Evolutionary conservation across 2,797 vertebrate genomes (phyloP), one percentile per base, ranked within the genome.

Genomic region (Halcyon smyrnensis): DNA sequence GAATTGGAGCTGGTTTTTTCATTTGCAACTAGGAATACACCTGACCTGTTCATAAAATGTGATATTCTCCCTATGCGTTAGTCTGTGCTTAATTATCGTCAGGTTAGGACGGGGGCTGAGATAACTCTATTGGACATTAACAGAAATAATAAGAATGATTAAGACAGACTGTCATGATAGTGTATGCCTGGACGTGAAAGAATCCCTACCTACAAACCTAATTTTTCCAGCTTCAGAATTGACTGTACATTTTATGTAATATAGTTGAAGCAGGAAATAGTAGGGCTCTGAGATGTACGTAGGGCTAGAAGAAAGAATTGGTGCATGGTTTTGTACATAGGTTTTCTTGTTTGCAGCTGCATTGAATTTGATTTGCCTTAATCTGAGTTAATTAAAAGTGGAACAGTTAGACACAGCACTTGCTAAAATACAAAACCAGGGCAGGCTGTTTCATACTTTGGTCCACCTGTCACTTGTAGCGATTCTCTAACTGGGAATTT

Each of bases 371-470:
- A 65, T 88, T 85, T 86, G 23, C 36, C 43, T 81, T 84, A 85
- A 53, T 59, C 36, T 36, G 32, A 79, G 36, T 1, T 3, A 84
- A 91, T 34, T 65, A 82, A 23, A 90, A 82, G 36, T 53, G 34
- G 11, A 86, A 53, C 30, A 77, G 36, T 74, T 76, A 60, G 82
- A 51, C 62, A 27, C 13, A 48, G 32, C 0, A 0, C 70, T 91
- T 64, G 32, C 36, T 85, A 64, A 92, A 87, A 68, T 57, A 53
- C 3, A 10, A 46, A 85, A 75, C 5, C 39, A 45, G 48, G 19
- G 28, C 0, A 0, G 56, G 27, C 60, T 70, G 0, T 76, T 81
- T 86, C 69, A 56, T 39, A 12, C 18, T 39, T 63, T 1, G 6
- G 28, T 76, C 68, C 30, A 15, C 69, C 36, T 69, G 46, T 89